Conservation (phyloP, 2,797 vertebrate genomes). For the Ceryle rudis region DNA sequence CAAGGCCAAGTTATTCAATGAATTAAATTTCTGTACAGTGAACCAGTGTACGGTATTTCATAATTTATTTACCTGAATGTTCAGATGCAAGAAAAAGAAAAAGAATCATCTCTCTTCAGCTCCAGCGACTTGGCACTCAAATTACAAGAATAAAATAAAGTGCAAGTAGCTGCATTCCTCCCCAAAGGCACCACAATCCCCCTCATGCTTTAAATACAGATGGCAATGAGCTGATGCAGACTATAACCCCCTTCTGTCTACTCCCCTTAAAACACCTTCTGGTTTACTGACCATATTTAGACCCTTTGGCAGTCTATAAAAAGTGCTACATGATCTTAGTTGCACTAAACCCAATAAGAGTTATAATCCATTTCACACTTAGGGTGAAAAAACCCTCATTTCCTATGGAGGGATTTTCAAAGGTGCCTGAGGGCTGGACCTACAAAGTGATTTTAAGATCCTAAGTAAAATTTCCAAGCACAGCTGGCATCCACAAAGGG, state of each 20-base stretch:
- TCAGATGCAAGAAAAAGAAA: background rate
- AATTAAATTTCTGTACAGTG: background rate
- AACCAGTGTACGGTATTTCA: background rate
- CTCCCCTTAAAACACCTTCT: conserved; percentile 37
- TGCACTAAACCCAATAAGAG: background rate
- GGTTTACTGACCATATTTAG: conserved; percentile 54
- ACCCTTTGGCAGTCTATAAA: conserved; percentile 64
- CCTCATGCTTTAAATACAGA: background rate
- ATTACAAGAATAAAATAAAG: background rate
- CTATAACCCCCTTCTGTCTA: background rate
- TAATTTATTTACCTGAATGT: background rate
- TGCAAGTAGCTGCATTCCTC: background rate
- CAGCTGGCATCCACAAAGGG: background rate
- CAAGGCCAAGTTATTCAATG: background rate
- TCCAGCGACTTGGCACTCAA: background rate
- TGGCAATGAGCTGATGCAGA: background rate
- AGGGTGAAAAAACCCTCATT: background rate
- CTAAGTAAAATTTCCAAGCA: background rate
- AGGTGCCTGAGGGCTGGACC: background rate
- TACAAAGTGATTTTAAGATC: conserved; percentile 34
- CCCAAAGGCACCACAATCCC: background rate
- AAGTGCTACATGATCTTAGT: conserved; percentile 43
- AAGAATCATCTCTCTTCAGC: background rate
- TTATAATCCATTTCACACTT: conserved; percentile 39
- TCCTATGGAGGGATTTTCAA: conserved; percentile 36